Base-by-base conservation (phyloP, 2,888 invertebrate species). In the Cephus sareptanus region DNA sequence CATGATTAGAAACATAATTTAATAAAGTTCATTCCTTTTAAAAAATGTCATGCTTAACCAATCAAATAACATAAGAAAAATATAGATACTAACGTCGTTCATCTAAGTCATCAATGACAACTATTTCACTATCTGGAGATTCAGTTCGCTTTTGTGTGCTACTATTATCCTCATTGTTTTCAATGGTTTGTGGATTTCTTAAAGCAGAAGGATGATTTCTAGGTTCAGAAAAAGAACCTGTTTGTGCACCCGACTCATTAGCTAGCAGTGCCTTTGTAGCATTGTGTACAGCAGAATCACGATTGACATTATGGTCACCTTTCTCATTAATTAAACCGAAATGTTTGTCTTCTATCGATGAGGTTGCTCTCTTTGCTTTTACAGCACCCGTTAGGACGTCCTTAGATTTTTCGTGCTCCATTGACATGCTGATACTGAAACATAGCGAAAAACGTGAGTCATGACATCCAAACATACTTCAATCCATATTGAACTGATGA, bases 61-160 rank as follows among this genome's bases (percentile, higher is more conserved):
- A 33, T 34, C 6, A 11, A 30, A 23, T 31, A 34, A 71, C 71
- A 31, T 31, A 33, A 71, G 34, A 71, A 34, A 71, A 71, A 31
- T 31, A 34, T 71, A 12, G 31, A 31, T 71, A 71, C 79, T 31
- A 75, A 76, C 82, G 56, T 76, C 78, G 76, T 73, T 78, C 78
- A 30, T 56, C 77, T 40, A 75, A 71, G 75, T 77, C 78, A 12
- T 78, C 75, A 71, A 78, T 78, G 73, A 78, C 73, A 35, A 78
- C 75, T 75, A 83, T 79, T 79, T 82, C 81, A 15, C 82, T 81
- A 34, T 83, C 81, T 4, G 78, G 77, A 30, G 74, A 79, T 76
- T 81, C 80, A 12, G 77, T 77, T 71, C 74, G 79, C 34, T 81
- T 82, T 70, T 56, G 75, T 74, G 79, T 78, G 34, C 78, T 73